phyloP scores from a whole-genome alignment of 2,888 invertebrate genomes.

The Dryocosmus kuriphilus region DNA sequence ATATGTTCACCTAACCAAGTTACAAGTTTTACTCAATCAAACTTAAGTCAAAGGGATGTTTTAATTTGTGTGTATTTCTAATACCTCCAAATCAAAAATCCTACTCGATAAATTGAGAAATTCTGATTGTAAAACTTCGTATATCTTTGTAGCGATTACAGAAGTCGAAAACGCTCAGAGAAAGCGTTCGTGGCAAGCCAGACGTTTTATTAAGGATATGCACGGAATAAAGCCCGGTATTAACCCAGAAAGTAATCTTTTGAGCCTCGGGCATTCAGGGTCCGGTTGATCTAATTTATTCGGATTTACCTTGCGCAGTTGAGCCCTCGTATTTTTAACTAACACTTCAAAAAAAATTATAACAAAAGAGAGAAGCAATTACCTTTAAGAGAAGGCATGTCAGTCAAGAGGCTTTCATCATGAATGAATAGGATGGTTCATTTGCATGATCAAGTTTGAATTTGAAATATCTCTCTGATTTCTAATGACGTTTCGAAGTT shows the following conservation, averaged over 20 bases:
- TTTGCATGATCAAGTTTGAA: neutral
- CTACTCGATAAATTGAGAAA: neutral
- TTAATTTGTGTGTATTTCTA: neutral
- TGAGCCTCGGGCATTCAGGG: constrained; percentile 54
- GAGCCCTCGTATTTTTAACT: neutral
- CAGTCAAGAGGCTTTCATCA: neutral
- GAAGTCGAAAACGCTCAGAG: constrained; percentile 19
- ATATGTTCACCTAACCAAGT: neutral
- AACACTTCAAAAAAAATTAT: neutral
- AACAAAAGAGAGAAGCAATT: neutral
- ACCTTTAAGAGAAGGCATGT: neutral
- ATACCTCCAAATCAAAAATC: neutral
- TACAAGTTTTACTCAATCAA: neutral
- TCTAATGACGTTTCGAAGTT: too few species aligned
- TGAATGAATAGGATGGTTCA: neutral
- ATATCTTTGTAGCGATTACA: neutral
- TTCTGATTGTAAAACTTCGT: neutral
- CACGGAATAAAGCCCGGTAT: constrained; percentile 57
- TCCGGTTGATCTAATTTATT: constrained; percentile 43
- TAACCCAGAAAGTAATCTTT: constrained; percentile 62
- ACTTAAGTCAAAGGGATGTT: too few species aligned
- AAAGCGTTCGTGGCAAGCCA: constrained; percentile 9
- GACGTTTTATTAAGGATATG: constrained; percentile 33
- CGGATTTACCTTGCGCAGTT: constrained; percentile 8
- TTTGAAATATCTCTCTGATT: neutral